A percentile compares a stretch with the other conserved stretches of the same genome.
These are phyloP conservation scores for Perca fluviatilis DNA, from an alignment of 2,113 vertebrate genomes.

Conservation along the genomic window DNA sequence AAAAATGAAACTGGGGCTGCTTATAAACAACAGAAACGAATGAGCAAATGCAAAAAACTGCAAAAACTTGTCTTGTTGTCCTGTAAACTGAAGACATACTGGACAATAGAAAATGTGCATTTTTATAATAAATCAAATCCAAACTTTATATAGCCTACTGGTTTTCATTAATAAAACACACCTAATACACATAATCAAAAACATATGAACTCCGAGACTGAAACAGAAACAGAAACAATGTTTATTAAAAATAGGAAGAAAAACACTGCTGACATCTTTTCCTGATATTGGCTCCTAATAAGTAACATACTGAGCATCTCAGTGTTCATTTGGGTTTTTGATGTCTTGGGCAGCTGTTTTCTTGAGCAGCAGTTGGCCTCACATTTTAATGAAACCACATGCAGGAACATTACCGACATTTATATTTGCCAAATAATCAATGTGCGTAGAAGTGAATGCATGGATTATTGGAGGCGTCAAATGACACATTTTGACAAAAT, in stretches of 20 bases:
- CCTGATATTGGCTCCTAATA: conserved; percentile 14
- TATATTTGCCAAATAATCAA: conserved; percentile 21
- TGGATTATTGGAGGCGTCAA: background rate
- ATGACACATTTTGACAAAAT: background rate
- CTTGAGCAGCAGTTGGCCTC: conserved; percentile 33
- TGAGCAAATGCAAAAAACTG: conserved; percentile 14
- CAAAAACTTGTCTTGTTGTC: too few relatives aligned
- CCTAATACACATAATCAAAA: conserved; percentile 6
- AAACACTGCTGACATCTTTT: background rate
- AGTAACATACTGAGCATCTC: conserved; percentile 10
- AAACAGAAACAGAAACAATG: background rate
- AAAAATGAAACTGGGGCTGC: conserved; percentile 38
- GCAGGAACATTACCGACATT: conserved; percentile 9
- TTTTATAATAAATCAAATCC: conserved; percentile 2
- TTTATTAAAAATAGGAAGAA: background rate
- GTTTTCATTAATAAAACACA: conserved; percentile 14
- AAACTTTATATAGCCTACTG: background rate
- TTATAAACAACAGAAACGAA: conserved; percentile 33
- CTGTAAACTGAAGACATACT: conserved; percentile 7
- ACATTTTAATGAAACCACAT: conserved; percentile 20
- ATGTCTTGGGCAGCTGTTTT: conserved; percentile 49
- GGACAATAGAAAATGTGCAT: conserved; percentile 6
- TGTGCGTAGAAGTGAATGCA: background rate
- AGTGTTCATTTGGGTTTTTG: conserved; percentile 14
- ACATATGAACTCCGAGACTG: background rate